Percentiles rank a stretch among this genome's conserved stretches.
These are phyloP conservation scores for Pundamilia nyererei DNA, from an alignment of 2,113 vertebrate species.

Conservation along the genomic window DNA sequence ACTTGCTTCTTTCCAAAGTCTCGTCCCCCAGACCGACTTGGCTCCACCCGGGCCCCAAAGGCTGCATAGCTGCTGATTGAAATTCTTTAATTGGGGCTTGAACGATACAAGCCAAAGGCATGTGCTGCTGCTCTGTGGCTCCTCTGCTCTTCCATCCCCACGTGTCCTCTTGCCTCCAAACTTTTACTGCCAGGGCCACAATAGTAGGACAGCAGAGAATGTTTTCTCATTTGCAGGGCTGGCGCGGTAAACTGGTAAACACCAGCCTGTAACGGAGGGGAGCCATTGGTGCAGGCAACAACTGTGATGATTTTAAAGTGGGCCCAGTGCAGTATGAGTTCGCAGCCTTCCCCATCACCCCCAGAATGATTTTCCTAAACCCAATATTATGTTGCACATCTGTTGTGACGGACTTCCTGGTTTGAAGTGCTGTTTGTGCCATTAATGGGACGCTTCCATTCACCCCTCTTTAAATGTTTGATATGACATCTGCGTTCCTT, in stretches of 20 bases:
- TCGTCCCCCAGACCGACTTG: slow-evolving; percentile 8
- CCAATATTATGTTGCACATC: slow-evolving; percentile 52
- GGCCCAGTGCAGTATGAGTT: slow-evolving; percentile 1
- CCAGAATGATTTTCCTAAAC: slow-evolving; percentile 42
- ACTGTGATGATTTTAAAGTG: slow-evolving; percentile 42
- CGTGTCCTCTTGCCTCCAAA: slow-evolving; percentile 5
- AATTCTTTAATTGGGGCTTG: slow-evolving; percentile 38
- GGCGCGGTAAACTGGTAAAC: slow-evolving; percentile 28
- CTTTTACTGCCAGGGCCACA: slow-evolving; percentile 4
- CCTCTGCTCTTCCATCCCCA: background rate
- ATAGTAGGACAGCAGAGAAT: slow-evolving; percentile 7
- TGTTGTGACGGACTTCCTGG: slow-evolving; percentile 16
- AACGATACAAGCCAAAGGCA: slow-evolving; percentile 31
- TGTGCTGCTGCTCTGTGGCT: slow-evolving; percentile 6
- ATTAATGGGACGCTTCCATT: slow-evolving; percentile 32
- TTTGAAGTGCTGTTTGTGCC: slow-evolving; percentile 41
- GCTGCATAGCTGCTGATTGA: slow-evolving; percentile 40
- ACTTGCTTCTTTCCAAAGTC: slow-evolving; percentile 14
- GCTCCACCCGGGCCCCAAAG: background rate
- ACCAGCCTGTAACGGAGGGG: slow-evolving; percentile 17
- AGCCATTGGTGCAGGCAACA: slow-evolving; percentile 11
- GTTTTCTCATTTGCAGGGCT: slow-evolving; percentile 21
- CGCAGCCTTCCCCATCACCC: slow-evolving; percentile 22
- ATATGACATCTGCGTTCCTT: slow-evolving; percentile 48
- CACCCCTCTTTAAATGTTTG: slow-evolving; percentile 47